Evolutionary conservation across 2,113 vertebrate genomes (phyloP), one percentile per base, ranked within the genome.

Genomic region (Anolis sagrei): DNA sequence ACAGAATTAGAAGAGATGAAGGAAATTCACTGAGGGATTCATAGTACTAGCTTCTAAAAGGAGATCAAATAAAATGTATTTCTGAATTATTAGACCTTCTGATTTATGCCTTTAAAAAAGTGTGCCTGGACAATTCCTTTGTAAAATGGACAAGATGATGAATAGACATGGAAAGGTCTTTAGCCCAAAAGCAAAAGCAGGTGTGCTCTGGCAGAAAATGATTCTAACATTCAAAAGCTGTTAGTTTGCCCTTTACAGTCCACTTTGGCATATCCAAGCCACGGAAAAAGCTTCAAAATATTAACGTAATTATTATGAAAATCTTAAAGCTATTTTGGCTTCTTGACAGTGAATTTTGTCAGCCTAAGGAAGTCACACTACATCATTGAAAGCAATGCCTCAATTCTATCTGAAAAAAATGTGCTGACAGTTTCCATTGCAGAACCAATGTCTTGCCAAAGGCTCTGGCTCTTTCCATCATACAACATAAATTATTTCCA

Each of bases 221-320:
- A 2, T 36, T 19, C 5, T 23, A 76, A 58, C 0, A 0, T 0
- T 1, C 34, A 27, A 19, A 76, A 32, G 23, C 32, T 5, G 0
- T 54, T 61, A 83, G 85, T 81, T 0, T 1, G 16, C 83, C 27
- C 14, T 54, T 4, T 29, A 25, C 29, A 8, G 51, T 0, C 1
- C 62, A 85, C 25, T 58, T 10, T 18, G 62, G 44, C 10, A 27
- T 77, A 68, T 68, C 7, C 39, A 68, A 69, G 4, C 1, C n/a
- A 78, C 16, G 34, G 23, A 29, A 68, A 61, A 83, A 69, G 58
- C 34, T 69, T 34, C 62, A 11, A 77, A 66, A 54, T n/a, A 51
- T 68, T 77, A 27, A 77, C 44, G 34, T 48, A 68, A 14, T 44
- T n/a, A 58, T n/a, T n/a, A 10, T n/a, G 68, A 36, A 70, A 69